Evolutionary conservation across 2,113 vertebrate genomes (phyloP).

Genomic region (Bufo gargarizans): DNA sequence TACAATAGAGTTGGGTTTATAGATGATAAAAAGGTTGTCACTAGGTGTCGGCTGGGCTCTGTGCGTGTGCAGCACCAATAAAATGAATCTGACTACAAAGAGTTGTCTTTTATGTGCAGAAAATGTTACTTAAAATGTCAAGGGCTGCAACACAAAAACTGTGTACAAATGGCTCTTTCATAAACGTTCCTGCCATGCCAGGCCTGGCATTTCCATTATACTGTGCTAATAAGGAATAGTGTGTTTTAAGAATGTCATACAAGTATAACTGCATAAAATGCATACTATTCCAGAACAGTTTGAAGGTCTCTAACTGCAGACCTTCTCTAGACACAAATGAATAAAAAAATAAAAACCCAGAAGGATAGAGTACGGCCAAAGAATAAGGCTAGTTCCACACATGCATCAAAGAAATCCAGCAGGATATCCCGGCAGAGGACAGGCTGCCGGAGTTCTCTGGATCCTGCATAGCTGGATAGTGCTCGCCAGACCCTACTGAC

Average conservation of each 20-base stretch:
- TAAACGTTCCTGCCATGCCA: neutral
- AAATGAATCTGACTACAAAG: neutral
- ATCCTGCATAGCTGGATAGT: no score
- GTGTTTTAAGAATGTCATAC: conserved; percentile 1
- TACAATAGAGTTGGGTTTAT: neutral
- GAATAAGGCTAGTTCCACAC: neutral
- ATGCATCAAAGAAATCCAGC: no score
- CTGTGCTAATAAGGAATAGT: neutral
- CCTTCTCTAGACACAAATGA: neutral
- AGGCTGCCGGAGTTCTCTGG: no score
- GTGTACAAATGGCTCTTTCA: conserved; percentile 13
- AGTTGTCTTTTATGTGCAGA: neutral
- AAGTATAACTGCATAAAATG: neutral
- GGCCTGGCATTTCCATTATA: conserved; percentile 29
- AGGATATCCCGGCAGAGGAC: no score
- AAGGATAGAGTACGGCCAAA: neutral
- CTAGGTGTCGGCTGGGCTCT: neutral
- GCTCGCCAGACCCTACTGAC: no score
- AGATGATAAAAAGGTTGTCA: neutral
- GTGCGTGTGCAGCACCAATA: neutral
- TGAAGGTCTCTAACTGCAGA: neutral
- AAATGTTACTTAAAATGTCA: conserved; percentile 28
- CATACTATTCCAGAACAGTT: neutral
- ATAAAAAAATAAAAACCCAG: neutral
- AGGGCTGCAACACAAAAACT: conserved; percentile 19